Conservation (phyloP, 2,888 invertebrate genomes). For the Ernsta delagoae region DNA sequence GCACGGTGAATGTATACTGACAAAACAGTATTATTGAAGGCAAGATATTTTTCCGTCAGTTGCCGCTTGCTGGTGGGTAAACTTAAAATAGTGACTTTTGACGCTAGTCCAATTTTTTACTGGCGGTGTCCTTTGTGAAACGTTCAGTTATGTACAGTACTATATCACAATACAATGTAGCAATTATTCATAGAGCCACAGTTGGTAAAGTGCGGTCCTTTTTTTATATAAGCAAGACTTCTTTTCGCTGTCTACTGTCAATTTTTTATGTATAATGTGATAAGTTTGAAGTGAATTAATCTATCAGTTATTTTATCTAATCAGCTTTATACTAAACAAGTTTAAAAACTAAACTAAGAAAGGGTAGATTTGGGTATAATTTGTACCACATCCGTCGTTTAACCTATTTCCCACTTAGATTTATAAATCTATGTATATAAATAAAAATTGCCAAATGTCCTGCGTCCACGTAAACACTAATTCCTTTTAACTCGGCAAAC, state of each 20-base stretch:
- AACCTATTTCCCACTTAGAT: too few relatives aligned
- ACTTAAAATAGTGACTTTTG: constrained; percentile 29
- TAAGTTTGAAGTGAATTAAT: too few relatives aligned
- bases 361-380: too few relatives aligned
- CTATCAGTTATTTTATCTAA: too few relatives aligned
- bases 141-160: constrained; percentile 48
- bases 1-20: not conserved
- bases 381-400: too few relatives aligned
- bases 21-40: constrained; percentile 33
- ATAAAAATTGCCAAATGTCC: too few relatives aligned
- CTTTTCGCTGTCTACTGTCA: not conserved
- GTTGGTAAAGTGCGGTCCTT: constrained; percentile 17
- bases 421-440: too few relatives aligned
- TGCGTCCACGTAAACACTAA: too few relatives aligned
- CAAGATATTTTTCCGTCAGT: constrained; percentile 28
- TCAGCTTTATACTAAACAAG: too few relatives aligned
- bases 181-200: constrained; percentile 38
- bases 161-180: constrained; percentile 45
- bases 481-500: too few relatives aligned
- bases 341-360: too few relatives aligned
- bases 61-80: constrained; percentile 26
- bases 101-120: constrained; percentile 26
- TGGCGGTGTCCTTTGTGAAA: constrained; percentile 50
- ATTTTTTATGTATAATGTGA: too few relatives aligned
- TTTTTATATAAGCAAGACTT: constrained; percentile 18